phyloP scores from a whole-genome alignment of 2,888 invertebrate genomes.

The Alviniconcha strummeri region DNA sequence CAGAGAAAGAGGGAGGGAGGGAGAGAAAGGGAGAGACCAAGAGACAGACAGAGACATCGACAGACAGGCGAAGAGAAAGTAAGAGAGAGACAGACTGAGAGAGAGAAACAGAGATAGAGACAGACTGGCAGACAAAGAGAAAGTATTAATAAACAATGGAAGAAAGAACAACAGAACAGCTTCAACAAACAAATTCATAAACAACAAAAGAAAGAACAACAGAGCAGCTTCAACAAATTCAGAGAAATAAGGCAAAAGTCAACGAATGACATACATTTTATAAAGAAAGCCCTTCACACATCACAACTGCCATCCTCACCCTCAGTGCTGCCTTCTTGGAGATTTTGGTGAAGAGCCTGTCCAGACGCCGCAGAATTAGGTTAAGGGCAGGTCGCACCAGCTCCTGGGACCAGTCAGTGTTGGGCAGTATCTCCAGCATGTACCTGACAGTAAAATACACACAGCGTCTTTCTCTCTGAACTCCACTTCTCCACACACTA shows the following conservation, averaged over 20 bases:
- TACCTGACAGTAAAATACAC: constrained; percentile 63
- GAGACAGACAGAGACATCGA: background rate
- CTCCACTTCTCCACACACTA: background rate
- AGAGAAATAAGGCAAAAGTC: background rate
- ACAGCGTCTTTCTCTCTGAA: background rate
- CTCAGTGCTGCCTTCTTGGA: constrained; percentile 89
- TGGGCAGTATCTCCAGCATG: constrained; percentile 83
- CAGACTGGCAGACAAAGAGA: background rate
- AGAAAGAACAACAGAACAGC: background rate
- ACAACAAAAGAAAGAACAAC: background rate
- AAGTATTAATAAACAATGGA: background rate
- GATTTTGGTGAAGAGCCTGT: constrained; percentile 97
- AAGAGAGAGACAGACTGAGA: background rate
- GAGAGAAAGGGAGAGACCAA: background rate
- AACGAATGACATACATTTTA: background rate
- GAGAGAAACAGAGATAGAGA: background rate
- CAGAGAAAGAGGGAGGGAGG: background rate
- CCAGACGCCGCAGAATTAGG: constrained; percentile 91
- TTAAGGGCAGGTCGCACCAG: constrained; percentile 92
- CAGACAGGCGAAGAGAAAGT: background rate
- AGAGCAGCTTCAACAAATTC: background rate
- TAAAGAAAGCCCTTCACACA: background rate
- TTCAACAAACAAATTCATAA: too few relatives aligned
- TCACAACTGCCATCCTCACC: constrained; percentile 46
- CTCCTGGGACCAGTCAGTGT: constrained; percentile 97